Conservation (phyloP, 2,888 invertebrate genomes). For the Nomada fucata region DNA sequence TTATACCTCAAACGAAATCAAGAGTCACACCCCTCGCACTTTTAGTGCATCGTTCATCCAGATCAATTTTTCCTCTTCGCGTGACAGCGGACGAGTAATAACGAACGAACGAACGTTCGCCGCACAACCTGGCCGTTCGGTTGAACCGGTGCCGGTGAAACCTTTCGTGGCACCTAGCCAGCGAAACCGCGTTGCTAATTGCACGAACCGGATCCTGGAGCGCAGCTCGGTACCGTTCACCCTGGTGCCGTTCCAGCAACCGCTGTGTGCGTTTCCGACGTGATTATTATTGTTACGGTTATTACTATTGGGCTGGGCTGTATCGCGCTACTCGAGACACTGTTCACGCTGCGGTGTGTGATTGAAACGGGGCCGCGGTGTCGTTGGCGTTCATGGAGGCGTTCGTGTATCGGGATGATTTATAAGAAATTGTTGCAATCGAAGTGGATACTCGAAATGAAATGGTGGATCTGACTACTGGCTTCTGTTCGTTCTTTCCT, state of each 20-base stretch:
- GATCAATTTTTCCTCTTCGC: no score
- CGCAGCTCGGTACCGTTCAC: conserved; percentile 3
- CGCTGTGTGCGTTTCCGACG: background rate
- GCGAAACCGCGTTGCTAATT: conserved; percentile 26
- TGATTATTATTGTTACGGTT: conserved; percentile 42
- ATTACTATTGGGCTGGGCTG: conserved; percentile 17
- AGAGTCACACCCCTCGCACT: no score
- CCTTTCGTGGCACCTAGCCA: conserved; percentile 18
- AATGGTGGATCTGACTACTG: no score
- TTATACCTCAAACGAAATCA: no score
- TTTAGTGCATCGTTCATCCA: background rate
- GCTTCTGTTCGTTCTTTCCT: no score
- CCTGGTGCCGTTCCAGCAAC: background rate
- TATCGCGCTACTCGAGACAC: conserved; percentile 9
- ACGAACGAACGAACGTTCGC: background rate
- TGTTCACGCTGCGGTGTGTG: background rate
- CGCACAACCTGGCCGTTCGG: conserved; percentile 12
- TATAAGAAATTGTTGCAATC: no score
- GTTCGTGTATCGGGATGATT: no score
- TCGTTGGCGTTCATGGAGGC: no score
- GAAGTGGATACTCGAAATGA: no score
- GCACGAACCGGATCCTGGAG: conserved; percentile 23
- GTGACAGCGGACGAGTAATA: background rate
- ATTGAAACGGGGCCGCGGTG: background rate
- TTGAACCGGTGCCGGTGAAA: background rate